These are phyloP conservation scores for Drosophila parthenogenetica DNA, from an alignment of 2,888 invertebrate genomes.

Conservation along the genomic window DNA sequence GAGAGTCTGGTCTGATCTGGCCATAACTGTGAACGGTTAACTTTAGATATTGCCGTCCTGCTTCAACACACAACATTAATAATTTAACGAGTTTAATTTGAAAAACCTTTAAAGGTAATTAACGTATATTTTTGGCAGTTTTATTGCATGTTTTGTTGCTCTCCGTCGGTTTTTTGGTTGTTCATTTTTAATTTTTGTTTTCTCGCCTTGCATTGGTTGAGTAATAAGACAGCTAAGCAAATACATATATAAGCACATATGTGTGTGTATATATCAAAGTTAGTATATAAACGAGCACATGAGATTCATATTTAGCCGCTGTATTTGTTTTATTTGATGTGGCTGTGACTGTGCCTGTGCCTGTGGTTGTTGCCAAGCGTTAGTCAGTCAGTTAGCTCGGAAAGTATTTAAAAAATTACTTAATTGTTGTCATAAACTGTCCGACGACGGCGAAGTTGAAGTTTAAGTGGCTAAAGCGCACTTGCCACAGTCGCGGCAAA, in stretches of 20 bases:
- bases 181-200: conserved; percentile 33
- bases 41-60: conserved; percentile 42
- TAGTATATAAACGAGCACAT: conserved; percentile 40
- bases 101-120: conserved; percentile 80
- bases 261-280: conserved; percentile 5
- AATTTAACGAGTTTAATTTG: conserved; percentile 79
- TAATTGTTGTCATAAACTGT: conserved; percentile 78
- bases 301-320: conserved; percentile 55
- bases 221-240: conserved; percentile 56
- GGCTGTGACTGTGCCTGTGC: not conserved
- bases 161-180: conserved; percentile 11
- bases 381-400: conserved; percentile 58
- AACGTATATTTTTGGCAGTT: conserved; percentile 79
- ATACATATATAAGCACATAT: conserved; percentile 17
- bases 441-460: conserved; percentile 46
- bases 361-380: conserved; percentile 48
- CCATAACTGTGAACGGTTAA: conserved; percentile 44
- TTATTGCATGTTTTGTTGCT: conserved; percentile 63
- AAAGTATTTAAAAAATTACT: conserved; percentile 77
- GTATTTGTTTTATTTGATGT: conserved; percentile 46
- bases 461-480: conserved; percentile 53
- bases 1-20: conserved; percentile 11
- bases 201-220: conserved; percentile 58
- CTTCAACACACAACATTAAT: conserved; percentile 57
- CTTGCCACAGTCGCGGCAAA: conserved; percentile 46